Evolutionary conservation across 2,888 invertebrate genomes (phyloP).

Genomic region (Acronicta aceris): DNA sequence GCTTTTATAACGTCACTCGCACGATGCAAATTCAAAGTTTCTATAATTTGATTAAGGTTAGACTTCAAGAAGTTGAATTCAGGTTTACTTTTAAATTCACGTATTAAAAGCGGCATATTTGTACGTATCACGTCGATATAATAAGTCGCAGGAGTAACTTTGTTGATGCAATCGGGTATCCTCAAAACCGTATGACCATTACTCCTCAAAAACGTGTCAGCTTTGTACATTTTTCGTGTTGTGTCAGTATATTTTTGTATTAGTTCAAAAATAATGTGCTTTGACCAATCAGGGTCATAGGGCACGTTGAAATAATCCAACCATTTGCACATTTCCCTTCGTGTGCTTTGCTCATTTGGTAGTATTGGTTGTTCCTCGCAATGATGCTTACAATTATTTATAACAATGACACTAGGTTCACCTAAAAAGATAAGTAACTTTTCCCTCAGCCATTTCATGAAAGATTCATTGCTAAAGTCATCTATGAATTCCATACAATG

Average conservation of each 20-base stretch:
- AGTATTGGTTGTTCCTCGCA: conserved; percentile 21
- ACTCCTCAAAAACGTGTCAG: conserved; percentile 12
- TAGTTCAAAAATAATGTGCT: conserved; percentile 55
- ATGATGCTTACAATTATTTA: conserved; percentile 37
- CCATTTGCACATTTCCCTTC: conserved; percentile 59
- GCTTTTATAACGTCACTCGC: background rate
- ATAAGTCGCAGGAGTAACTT: conserved; percentile 30
- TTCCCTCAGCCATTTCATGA: conserved; percentile 25
- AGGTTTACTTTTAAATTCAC: background rate
- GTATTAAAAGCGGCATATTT: conserved; percentile 1
- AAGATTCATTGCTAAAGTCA: background rate
- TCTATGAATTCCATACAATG: conserved; percentile 5
- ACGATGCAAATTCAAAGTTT: background rate
- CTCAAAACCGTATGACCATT: conserved; percentile 33
- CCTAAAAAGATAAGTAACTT: conserved; percentile 1
- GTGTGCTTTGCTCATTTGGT: conserved; percentile 48
- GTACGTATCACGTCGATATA: conserved; percentile 15
- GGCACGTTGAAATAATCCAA: conserved; percentile 57
- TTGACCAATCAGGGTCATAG: conserved; percentile 51
- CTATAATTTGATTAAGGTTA: background rate
- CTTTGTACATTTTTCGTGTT: conserved; percentile 9
- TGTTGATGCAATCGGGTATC: conserved; percentile 30
- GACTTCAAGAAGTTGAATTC: background rate
- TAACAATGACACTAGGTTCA: conserved; percentile 26
- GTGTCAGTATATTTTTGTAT: conserved; percentile 54